A percentile compares a stretch with the other conserved stretches of the same genome.
Evolutionary conservation across 1,140 invertebrate genomes (phyloP).

Genomic region (Dysdera silvatica): DNA sequence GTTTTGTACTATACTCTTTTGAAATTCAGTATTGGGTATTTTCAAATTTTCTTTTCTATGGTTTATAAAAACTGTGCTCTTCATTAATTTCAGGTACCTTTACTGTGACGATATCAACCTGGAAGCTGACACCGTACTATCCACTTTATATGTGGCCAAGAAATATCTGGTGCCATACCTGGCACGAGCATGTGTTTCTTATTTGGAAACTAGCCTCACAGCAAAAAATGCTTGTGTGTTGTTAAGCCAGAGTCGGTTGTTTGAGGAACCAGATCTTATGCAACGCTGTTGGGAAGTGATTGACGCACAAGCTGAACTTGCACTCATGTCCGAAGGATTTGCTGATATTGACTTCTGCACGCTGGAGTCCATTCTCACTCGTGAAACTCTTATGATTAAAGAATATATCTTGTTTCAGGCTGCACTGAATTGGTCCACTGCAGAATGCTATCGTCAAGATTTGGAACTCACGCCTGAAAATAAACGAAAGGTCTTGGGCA

Average conservation of each 20-base stretch:
- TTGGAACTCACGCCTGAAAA: slow-evolving; percentile 57
- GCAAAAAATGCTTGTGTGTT: slow-evolving; percentile 86
- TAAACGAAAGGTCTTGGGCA: slow-evolving; percentile 57
- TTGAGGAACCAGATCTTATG: slow-evolving; percentile 87
- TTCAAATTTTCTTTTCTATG: background rate
- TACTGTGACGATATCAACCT: slow-evolving; percentile 92
- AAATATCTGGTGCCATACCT: slow-evolving; percentile 89
- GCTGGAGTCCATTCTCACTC: slow-evolving; percentile 71
- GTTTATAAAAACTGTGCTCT: background rate
- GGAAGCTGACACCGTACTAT: slow-evolving; percentile 80
- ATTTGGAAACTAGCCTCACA: slow-evolving; percentile 81
- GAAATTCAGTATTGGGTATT: too few species aligned
- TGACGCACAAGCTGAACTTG: slow-evolving; percentile 85
- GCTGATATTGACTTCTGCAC: slow-evolving; percentile 84
- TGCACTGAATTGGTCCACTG: slow-evolving; percentile 77
- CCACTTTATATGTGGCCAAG: slow-evolving; percentile 82
- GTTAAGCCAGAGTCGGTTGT: slow-evolving; percentile 77
- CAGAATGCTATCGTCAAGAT: slow-evolving; percentile 71
- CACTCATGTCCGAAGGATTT: slow-evolving; percentile 83
- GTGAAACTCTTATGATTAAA: slow-evolving; percentile 84
- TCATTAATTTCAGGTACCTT: slow-evolving; percentile 62
- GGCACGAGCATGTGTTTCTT: slow-evolving; percentile 79
- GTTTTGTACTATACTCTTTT: too few species aligned
- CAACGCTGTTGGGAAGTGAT: slow-evolving; percentile 91
- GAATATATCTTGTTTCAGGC: slow-evolving; percentile 82